phyloP scores from a whole-genome alignment of 2,113 vertebrate species.

The Phrynosoma blainvillii region DNA sequence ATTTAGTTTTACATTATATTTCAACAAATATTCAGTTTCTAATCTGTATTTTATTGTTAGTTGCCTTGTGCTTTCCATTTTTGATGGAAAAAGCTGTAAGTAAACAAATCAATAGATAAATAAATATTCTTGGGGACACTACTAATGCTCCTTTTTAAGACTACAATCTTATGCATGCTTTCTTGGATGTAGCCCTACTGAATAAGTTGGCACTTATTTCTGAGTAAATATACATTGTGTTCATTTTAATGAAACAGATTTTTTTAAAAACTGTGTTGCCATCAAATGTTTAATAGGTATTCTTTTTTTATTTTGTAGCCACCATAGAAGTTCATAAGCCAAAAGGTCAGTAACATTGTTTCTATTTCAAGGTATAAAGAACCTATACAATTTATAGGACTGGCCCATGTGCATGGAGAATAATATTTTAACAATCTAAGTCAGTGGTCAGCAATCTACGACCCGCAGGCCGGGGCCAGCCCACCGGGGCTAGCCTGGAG shows the following conservation, averaged over 20 bases:
- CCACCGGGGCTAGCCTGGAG: too few relatives aligned
- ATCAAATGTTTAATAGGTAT: neutral
- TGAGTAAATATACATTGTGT: neutral
- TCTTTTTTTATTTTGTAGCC: constrained; percentile 52
- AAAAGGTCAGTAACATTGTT: constrained; percentile 43
- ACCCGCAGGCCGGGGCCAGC: too few relatives aligned
- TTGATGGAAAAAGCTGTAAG: too few relatives aligned
- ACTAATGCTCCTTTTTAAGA: neutral
- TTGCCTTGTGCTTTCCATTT: too few relatives aligned
- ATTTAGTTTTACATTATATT: too few relatives aligned
- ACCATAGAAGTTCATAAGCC: constrained; percentile 39
- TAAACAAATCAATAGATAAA: too few relatives aligned
- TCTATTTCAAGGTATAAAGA: constrained; percentile 9
- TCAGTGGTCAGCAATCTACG: too few relatives aligned
- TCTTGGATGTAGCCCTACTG: too few relatives aligned
- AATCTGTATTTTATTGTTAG: too few relatives aligned
- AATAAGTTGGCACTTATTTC: too few relatives aligned
- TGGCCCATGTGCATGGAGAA: neutral
- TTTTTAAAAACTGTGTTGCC: neutral
- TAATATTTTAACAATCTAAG: neutral
- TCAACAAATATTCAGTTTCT: too few relatives aligned
- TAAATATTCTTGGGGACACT: neutral
- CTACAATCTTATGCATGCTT: neutral
- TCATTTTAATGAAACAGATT: neutral
- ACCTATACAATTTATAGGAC: neutral